These are phyloP conservation scores for Zosterops lateralis DNA, from an alignment of 2,113 vertebrate genomes.

Conservation along the genomic window DNA sequence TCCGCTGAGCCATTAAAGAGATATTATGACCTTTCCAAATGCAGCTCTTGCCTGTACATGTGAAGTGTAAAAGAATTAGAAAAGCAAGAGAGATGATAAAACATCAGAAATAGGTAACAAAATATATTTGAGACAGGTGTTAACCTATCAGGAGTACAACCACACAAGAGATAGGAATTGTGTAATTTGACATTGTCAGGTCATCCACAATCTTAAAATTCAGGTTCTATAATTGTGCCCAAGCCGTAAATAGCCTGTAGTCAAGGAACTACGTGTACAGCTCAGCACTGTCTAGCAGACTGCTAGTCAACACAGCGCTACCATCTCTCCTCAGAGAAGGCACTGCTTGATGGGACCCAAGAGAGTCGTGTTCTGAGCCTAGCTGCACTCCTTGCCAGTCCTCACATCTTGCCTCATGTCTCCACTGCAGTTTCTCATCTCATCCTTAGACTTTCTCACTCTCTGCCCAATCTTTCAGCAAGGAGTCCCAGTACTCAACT, in stretches of 20 bases:
- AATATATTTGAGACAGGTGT: background rate
- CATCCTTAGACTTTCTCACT: background rate
- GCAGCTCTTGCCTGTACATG: background rate
- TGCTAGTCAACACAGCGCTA: background rate
- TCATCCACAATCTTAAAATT: background rate
- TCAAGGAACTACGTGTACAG: background rate
- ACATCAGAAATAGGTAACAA: background rate
- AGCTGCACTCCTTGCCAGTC: background rate
- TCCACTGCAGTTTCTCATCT: background rate
- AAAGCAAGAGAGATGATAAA: background rate
- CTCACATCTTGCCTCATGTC: background rate
- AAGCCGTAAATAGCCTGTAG: background rate
- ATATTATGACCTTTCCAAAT: background rate
- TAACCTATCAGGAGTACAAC: background rate
- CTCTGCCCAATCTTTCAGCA: background rate
- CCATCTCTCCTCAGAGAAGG: background rate
- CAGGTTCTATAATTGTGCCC: background rate
- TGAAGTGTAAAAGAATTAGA: background rate
- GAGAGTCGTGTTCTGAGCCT: background rate
- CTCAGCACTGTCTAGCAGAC: background rate
- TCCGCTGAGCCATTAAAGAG: background rate
- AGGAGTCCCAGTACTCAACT: background rate
- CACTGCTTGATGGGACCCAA: background rate
- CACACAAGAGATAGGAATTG: background rate
- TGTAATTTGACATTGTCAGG: background rate